These are phyloP conservation scores for Tetheella fluctuosa DNA, from an alignment of 2,888 invertebrate genomes.

Conservation along the genomic window DNA sequence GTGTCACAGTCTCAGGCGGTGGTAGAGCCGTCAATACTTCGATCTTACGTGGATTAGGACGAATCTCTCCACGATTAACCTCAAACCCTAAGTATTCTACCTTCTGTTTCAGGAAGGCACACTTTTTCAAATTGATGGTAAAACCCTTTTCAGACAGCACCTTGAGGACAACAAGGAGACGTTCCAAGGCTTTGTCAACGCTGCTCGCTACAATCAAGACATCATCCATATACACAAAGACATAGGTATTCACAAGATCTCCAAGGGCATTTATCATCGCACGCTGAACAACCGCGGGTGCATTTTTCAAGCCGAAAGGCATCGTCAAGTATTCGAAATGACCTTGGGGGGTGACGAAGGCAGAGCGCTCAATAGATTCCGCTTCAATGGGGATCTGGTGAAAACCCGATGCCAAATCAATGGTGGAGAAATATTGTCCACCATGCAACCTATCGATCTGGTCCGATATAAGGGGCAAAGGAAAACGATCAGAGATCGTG, in stretches of 20 bases:
- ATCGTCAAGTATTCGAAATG: slow-evolving; percentile 23
- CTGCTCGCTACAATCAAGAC: slow-evolving; percentile 4
- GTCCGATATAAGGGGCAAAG: slow-evolving; percentile 21
- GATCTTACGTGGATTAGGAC: slow-evolving; percentile 30
- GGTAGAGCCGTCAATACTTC: slow-evolving; percentile 21
- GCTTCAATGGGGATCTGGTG: slow-evolving; percentile 20
- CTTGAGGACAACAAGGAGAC: slow-evolving; percentile 16
- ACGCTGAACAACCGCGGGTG: slow-evolving; percentile 23
- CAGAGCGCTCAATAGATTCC: slow-evolving; percentile 23
- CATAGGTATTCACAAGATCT: slow-evolving; percentile 15
- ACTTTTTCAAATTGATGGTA: slow-evolving; percentile 29
- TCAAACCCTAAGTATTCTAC: slow-evolving; percentile 29
- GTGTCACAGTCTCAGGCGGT: slow-evolving; percentile 22
- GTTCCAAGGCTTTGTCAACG: slow-evolving; percentile 11
- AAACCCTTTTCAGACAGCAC: slow-evolving; percentile 23
- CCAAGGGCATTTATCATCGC: slow-evolving; percentile 24
- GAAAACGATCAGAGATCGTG: slow-evolving; percentile 20
- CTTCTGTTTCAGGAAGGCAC: slow-evolving; percentile 21
- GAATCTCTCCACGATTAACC: slow-evolving; percentile 21
- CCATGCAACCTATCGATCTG: slow-evolving; percentile 19
- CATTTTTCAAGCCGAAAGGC: slow-evolving; percentile 28
- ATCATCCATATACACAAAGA: slow-evolving; percentile 20
- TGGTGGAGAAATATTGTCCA: slow-evolving; percentile 16
- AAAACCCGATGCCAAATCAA: slow-evolving; percentile 25
- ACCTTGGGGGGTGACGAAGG: slow-evolving; percentile 24